Conservation (phyloP, 2,888 invertebrate genomes). For the Antitype chi region DNA sequence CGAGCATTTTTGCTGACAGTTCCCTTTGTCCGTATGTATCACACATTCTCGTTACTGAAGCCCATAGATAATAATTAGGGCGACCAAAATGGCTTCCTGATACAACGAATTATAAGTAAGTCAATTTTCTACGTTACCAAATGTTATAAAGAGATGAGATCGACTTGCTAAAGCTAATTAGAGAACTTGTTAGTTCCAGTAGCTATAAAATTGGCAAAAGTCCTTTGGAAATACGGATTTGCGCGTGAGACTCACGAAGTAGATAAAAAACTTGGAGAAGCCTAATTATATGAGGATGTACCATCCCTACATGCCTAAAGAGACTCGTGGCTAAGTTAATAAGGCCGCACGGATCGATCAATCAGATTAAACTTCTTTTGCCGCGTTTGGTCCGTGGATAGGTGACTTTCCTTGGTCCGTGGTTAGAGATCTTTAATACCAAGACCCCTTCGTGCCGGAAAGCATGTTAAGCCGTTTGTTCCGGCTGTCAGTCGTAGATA, state of each 20-base stretch:
- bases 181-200: not conserved
- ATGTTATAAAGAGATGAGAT: slow-evolving; percentile 38
- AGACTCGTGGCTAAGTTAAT: no score
- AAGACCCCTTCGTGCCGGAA: no score
- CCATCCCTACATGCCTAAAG: no score
- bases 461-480: no score
- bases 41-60: slow-evolving; percentile 74
- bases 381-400: no score
- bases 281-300: not conserved
- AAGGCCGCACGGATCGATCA: no score
- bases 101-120: slow-evolving; percentile 52
- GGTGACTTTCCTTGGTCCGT: no score
- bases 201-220: not conserved
- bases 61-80: slow-evolving; percentile 80
- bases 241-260: not conserved
- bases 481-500: no score
- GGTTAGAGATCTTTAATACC: no score
- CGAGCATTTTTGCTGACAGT: not conserved
- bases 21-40: slow-evolving; percentile 67
- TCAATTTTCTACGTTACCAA: slow-evolving; percentile 45
- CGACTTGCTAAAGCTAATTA: slow-evolving; percentile 10
- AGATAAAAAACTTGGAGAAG: no score
- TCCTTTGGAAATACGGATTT: slow-evolving; percentile 2
- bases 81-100: slow-evolving; percentile 75
- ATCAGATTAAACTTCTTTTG: no score